These are phyloP conservation scores for Coenobita brevimanus DNA, from an alignment of 1,140 invertebrate species.

Conservation along the genomic window DNA sequence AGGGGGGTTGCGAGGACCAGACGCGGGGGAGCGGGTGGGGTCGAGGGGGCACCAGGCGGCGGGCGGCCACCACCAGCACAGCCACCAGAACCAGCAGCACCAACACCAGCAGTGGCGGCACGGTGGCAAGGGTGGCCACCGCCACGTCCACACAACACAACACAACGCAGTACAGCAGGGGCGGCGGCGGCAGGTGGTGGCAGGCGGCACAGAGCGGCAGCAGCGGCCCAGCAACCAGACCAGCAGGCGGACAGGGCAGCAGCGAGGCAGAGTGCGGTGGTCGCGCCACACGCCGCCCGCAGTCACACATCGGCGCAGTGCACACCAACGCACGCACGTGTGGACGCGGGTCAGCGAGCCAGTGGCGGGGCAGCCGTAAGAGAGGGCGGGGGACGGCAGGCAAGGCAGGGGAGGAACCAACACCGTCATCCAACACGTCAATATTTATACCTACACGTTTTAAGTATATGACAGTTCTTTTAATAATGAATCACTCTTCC, in stretches of 20 bases:
- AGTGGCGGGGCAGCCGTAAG: background rate
- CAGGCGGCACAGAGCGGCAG: background rate
- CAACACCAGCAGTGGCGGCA: constrained; percentile 39
- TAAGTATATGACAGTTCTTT: no score
- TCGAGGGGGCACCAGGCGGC: constrained; percentile 28
- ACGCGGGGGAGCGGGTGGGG: constrained; percentile 17
- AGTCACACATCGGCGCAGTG: constrained; percentile 46
- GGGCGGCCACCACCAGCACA: constrained; percentile 29
- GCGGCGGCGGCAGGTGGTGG: constrained; percentile 7
- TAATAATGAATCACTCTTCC: no score
- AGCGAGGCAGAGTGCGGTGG: constrained; percentile 1
- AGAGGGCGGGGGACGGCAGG: background rate
- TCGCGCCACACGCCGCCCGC: background rate
- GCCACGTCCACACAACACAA: background rate
- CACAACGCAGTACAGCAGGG: background rate
- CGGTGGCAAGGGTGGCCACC: constrained; percentile 3
- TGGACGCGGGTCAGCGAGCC: background rate
- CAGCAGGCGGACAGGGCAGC: background rate
- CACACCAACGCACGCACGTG: constrained; percentile 30
- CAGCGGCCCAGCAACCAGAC: background rate
- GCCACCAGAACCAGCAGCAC: constrained; percentile 38
- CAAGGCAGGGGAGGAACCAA: no score
- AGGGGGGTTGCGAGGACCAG: constrained; percentile 20
- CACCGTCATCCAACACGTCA: no score
- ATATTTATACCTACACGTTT: no score